A percentile compares a stretch with the other conserved stretches of the same genome.
Conservation (phyloP, 2,888 invertebrate species). For the Mythimna loreyi region DNA sequence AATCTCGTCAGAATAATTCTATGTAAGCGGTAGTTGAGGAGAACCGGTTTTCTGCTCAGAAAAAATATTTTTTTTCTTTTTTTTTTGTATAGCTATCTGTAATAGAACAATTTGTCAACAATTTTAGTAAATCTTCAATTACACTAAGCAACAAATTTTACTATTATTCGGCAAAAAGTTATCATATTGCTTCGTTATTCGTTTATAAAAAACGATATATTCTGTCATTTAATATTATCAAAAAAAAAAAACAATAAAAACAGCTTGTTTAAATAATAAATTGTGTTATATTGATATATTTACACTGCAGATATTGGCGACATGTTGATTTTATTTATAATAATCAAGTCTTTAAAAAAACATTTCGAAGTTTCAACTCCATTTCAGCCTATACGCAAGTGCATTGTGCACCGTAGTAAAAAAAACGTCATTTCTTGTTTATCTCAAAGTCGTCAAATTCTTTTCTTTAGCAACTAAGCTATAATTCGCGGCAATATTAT, state of each 20-base stretch:
- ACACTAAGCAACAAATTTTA: constrained; percentile 8
- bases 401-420: neutral
- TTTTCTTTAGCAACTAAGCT: constrained; percentile 46
- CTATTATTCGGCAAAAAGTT: neutral
- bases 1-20: no score
- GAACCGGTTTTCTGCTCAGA: neutral
- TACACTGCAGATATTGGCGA: constrained; percentile 56
- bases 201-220: constrained; percentile 13
- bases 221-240: constrained; percentile 22
- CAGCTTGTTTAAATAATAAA: constrained; percentile 45
- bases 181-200: constrained; percentile 18
- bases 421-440: constrained; percentile 47
- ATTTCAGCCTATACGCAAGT: constrained; percentile 13
- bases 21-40: neutral
- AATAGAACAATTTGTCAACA: constrained; percentile 5
- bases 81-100: neutral
- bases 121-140: constrained; percentile 5
- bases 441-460: constrained; percentile 21
- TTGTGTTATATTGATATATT: constrained; percentile 65
- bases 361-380: constrained; percentile 38
- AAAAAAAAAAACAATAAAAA: constrained; percentile 56
- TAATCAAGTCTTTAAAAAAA: constrained; percentile 55
- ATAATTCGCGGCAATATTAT: no score
- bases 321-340: constrained; percentile 66
- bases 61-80: neutral